phyloP scores from a whole-genome alignment of 2,888 invertebrate species.

The Leptinotarsa rubiginosa region DNA sequence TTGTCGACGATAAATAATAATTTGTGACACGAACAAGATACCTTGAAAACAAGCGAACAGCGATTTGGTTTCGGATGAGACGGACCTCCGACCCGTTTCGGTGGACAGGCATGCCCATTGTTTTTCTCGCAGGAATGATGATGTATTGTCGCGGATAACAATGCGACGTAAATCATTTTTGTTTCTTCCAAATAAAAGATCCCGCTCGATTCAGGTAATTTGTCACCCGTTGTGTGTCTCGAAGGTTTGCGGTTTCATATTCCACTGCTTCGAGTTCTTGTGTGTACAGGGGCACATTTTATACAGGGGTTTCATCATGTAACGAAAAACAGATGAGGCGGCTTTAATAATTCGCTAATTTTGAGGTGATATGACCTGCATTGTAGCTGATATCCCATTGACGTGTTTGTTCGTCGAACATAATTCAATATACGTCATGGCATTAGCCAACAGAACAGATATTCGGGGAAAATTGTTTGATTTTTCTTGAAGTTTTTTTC shows the following conservation, averaged over 20 bases:
- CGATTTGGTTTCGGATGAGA: conserved; percentile 9
- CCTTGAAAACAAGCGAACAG: conserved; percentile 8
- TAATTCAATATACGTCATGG: too few species aligned
- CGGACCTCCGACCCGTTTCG: conserved; percentile 8
- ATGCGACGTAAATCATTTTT: conserved; percentile 24
- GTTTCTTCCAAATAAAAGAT: conserved; percentile 16
- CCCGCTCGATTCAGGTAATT: conserved; percentile 4
- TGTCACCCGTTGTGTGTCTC: not conserved
- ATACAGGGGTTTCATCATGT: too few species aligned
- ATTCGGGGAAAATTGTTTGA: too few species aligned
- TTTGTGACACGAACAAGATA: conserved; percentile 5
- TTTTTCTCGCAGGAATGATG: conserved; percentile 23
- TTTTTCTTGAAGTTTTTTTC: too few species aligned
- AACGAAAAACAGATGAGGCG: too few species aligned
- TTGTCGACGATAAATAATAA: conserved; percentile 7
- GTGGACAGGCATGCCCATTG: conserved; percentile 13
- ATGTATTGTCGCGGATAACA: conserved; percentile 27
- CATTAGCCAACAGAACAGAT: too few species aligned
- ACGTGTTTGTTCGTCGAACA: too few species aligned
- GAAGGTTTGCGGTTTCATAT: not conserved
- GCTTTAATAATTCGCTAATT: too few species aligned
- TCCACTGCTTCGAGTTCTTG: not conserved
- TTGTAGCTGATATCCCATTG: too few species aligned
- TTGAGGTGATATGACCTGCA: too few species aligned
- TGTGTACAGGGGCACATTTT: not conserved